Evolutionary conservation across 2,113 vertebrate genomes (phyloP).

Genomic region (Sander vitreus): DNA sequence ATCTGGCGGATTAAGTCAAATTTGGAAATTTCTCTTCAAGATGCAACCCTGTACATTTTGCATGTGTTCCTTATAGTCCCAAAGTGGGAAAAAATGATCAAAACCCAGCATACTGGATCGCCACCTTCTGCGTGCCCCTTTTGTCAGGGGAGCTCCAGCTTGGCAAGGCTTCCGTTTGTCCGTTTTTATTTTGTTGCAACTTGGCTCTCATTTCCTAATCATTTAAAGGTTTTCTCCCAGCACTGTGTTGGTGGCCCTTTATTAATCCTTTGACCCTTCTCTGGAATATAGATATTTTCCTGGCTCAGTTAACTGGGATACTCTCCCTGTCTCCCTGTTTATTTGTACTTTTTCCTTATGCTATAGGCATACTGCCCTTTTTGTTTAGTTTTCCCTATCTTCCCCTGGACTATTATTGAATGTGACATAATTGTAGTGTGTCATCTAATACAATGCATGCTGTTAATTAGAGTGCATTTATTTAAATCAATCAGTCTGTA

Average conservation of each 20-base stretch:
- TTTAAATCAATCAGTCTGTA: slow-evolving; percentile 28
- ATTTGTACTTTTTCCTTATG: background rate
- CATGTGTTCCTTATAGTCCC: background rate
- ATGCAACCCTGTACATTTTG: background rate
- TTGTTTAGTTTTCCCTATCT: background rate
- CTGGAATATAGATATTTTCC: slow-evolving; percentile 53
- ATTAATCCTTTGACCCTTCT: slow-evolving; percentile 59
- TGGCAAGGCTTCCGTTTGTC: slow-evolving; percentile 12
- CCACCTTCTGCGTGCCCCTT: background rate
- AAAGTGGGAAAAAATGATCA: background rate
- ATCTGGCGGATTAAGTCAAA: background rate
- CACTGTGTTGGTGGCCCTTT: slow-evolving; percentile 47
- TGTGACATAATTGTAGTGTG: slow-evolving; percentile 11
- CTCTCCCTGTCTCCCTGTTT: slow-evolving; percentile 15
- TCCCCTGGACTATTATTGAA: background rate
- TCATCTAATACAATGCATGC: slow-evolving; percentile 21
- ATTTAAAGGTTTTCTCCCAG: slow-evolving; percentile 53
- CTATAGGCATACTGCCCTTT: background rate
- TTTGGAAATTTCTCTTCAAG: background rate
- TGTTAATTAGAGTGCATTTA: slow-evolving; percentile 25
- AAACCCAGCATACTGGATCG: background rate
- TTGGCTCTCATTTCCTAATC: slow-evolving; percentile 47
- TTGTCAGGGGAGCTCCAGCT: slow-evolving; percentile 9
- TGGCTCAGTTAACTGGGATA: slow-evolving; percentile 34
- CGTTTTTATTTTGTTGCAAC: slow-evolving; percentile 15